These are phyloP conservation scores for Odontocolon sp. DNA, from an alignment of 2,888 invertebrate genomes.

Conservation along the genomic window DNA sequence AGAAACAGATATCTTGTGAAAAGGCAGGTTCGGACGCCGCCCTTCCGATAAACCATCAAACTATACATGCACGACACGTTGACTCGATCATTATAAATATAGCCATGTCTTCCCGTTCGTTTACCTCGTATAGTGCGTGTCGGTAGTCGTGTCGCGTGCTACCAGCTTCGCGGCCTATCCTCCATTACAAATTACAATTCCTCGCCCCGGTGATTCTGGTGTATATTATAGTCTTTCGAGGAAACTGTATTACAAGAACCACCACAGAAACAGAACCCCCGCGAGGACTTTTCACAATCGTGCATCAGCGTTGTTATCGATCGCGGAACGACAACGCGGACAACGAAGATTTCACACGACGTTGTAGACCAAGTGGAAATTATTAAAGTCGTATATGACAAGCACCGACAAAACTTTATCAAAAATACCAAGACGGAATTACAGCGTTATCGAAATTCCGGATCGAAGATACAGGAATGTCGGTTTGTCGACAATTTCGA, in stretches of 20 bases:
- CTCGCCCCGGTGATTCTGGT: not conserved
- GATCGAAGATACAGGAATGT: no score
- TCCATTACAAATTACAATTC: slow-evolving; percentile 35
- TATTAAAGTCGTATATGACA: no score
- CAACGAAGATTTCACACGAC: not conserved
- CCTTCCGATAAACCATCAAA: no score
- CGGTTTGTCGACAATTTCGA: no score
- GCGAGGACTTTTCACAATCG: slow-evolving; percentile 23
- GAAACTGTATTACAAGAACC: slow-evolving; percentile 29
- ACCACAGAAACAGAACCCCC: not conserved
- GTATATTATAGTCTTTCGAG: slow-evolving; percentile 30
- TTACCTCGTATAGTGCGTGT: slow-evolving; percentile 28
- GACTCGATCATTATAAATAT: slow-evolving; percentile 13
- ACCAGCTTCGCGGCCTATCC: slow-evolving; percentile 11
- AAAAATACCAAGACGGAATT: no score
- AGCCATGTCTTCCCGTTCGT: slow-evolving; percentile 4
- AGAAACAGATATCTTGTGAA: no score
- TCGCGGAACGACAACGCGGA: not conserved
- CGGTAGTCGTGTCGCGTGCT: slow-evolving; percentile 40
- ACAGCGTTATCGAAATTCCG: no score
- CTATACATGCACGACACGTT: not conserved
- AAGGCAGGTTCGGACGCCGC: no score
- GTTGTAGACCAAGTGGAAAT: no score
- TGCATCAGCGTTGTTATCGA: slow-evolving; percentile 16
- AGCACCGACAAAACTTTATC: no score